Conservation (phyloP, 35 echinoderm and acorn worm species). For the Ophiothrix spiculata region DNA sequence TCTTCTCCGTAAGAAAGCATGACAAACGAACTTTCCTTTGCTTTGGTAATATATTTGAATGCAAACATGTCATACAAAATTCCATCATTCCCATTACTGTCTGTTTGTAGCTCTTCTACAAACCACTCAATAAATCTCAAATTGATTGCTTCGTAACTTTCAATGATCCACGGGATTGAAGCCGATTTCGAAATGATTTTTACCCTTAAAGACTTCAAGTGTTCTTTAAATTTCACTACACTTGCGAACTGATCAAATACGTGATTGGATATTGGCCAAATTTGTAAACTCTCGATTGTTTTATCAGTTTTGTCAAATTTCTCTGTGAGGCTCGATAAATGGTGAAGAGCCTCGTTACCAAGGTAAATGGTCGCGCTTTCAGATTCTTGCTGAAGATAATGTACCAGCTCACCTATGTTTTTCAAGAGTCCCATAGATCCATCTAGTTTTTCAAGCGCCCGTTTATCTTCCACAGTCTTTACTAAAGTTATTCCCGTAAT, state of each 20-base stretch:
- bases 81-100: background rate
- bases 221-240: background rate
- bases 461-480: background rate
- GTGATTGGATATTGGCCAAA: background rate
- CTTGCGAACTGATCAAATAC: background rate
- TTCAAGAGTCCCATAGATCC: background rate
- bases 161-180: background rate
- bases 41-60: too few relatives aligned
- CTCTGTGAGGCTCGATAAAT: background rate
- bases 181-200: background rate
- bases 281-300: background rate
- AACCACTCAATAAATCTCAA: background rate
- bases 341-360: background rate
- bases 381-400: background rate
- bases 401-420: background rate
- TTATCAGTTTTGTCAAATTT: background rate
- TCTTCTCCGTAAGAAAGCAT: too few relatives aligned
- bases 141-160: background rate
- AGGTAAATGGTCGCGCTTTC: background rate
- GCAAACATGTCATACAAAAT: background rate
- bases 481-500: background rate
- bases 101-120: background rate
- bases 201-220: background rate
- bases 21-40: too few relatives aligned
- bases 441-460: background rate